Base-by-base conservation (phyloP, 23 tunicate species). In the Halocynthia roretzi region DNA sequence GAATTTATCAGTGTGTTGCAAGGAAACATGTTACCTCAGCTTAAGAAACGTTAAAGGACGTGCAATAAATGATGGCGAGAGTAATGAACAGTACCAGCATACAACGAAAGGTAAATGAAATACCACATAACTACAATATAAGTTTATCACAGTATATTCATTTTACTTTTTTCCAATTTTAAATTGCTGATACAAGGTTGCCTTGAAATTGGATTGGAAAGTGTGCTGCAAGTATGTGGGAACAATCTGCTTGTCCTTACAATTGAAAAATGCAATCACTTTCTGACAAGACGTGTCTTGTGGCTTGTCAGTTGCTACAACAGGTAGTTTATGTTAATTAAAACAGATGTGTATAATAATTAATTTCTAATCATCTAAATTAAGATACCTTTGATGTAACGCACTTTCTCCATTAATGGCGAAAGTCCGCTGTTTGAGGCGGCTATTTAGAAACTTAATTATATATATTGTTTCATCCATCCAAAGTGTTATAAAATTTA, bases 301-400 rank as follows among this genome's bases (percentile, higher is more conserved):
- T 92, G 92, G 92, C 17, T 86, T 51, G 87, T 81, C 51, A 86
- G 85, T 50, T 92, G 98, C 61, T 83, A 92, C 81, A 92, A 92
- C 67, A 78, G 70, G 87, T 82, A 68, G 40, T 66, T 51, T 2
- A 66, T 62, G 10, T 40, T 4, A 62, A 61, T 31, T 40, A 15
- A 72, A 62, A 10, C 5, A 5, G 5, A 14, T 76, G 2, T 18
- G 11, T 14, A 1, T 76, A 1, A 53, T n/a, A 11, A 15, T 60
- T 1, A 4, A n/a, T 60, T 60, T 60, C 17, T 60, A 60, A 60
- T 60, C 4, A 60, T 60, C 4, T 15, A 31, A 31, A 31, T 31
- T 31, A 31, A 4, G 44, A 31, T 31, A 31, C 44, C 44, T 4
- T 58, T 58, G 2, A 14, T 58, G 1, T 58, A 15, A 58, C 17